These are phyloP conservation scores for Tipula lateralis DNA, from an alignment of 2,888 invertebrate genomes.

Conservation along the genomic window DNA sequence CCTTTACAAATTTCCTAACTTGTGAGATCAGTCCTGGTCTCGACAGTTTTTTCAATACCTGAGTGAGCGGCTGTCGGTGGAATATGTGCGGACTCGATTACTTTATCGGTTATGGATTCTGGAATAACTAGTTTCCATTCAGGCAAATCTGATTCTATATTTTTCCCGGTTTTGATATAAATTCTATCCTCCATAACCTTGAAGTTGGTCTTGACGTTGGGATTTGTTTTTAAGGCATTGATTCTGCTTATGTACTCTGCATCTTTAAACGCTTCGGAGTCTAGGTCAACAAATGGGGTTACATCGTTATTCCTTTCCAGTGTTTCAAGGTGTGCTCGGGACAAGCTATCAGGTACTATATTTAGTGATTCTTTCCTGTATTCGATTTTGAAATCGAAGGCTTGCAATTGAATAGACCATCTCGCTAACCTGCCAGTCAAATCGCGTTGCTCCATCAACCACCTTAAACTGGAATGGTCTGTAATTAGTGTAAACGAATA, in stretches of 20 bases:
- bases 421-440: slow-evolving; percentile 27
- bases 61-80: background rate
- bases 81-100: background rate
- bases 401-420: slow-evolving; percentile 31
- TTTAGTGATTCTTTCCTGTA: slow-evolving; percentile 29
- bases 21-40: background rate
- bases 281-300: background rate
- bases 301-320: background rate
- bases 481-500: background rate
- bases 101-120: background rate
- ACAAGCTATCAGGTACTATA: slow-evolving; percentile 29
- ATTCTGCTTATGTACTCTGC: background rate
- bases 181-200: background rate
- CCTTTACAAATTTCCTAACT: background rate
- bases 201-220: background rate
- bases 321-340: background rate
- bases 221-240: background rate
- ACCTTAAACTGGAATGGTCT: background rate
- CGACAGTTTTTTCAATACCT: background rate
- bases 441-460: slow-evolving; percentile 30
- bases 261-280: background rate
- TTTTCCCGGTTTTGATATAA: background rate
- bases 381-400: slow-evolving; percentile 30
- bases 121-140: background rate
- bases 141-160: background rate